Conservation (phyloP, 2,797 vertebrate genomes). For the Xenops minutus region DNA sequence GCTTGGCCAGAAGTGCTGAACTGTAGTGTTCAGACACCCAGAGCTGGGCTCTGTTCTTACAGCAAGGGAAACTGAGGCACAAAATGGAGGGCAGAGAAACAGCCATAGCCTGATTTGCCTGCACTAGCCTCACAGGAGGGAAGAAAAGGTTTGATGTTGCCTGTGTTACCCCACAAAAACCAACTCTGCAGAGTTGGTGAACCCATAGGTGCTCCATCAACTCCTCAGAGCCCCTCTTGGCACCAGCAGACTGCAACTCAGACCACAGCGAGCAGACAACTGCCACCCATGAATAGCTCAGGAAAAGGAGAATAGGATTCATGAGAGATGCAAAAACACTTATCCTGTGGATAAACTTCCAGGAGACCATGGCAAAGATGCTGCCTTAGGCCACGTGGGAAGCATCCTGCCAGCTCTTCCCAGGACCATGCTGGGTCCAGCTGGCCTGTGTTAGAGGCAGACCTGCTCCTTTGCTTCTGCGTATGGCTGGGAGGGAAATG, state of each 20-base stretch:
- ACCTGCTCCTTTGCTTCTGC: not conserved
- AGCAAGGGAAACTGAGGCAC: not conserved
- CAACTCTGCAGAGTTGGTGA: not conserved
- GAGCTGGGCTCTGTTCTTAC: not conserved
- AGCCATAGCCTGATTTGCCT: not conserved
- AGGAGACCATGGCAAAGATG: not conserved
- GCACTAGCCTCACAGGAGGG: not conserved
- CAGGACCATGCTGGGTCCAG: fast-evolving
- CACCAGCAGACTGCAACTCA: not conserved
- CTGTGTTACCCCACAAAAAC: not conserved
- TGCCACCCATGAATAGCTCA: fast-evolving
- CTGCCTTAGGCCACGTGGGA: not conserved
- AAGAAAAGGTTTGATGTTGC: not conserved
- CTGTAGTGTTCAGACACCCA: not conserved
- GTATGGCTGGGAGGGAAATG: not conserved
- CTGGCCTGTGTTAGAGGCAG: not conserved
- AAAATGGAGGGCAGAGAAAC: not conserved
- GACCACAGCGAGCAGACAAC: fast-evolving
- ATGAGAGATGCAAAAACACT: not conserved
- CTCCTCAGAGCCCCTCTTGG: not conserved
- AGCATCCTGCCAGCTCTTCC: not conserved
- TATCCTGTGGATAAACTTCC: not conserved
- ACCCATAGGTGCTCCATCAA: fast-evolving
- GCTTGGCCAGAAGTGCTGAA: not conserved
- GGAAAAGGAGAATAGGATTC: not conserved